Percentiles rank a stretch among this genome's conserved stretches.
phyloP scores from a whole-genome alignment of 2,888 invertebrate genomes.

The Frankliniella fusca region DNA sequence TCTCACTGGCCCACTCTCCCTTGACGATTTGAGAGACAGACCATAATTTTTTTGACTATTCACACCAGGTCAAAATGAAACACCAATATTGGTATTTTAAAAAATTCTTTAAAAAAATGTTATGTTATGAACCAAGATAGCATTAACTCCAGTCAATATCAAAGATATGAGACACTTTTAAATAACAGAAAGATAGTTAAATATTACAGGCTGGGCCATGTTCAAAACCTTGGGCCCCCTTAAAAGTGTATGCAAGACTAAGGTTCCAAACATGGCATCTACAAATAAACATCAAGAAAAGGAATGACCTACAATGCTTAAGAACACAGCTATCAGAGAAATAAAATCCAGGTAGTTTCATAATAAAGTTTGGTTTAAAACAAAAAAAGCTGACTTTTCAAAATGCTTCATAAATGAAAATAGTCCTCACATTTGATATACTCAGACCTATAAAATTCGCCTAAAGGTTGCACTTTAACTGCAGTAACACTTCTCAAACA shows the following conservation, averaged over 20 bases:
- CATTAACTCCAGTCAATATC: constrained; percentile 16
- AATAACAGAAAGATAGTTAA: constrained; percentile 18
- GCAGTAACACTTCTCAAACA: not conserved
- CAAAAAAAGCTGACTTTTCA: constrained; percentile 1
- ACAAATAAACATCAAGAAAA: constrained; percentile 11
- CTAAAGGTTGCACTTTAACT: not conserved
- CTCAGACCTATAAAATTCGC: constrained; percentile 15
- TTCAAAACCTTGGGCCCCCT: not conserved
- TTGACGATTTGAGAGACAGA: constrained; percentile 11
- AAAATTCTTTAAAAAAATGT: constrained; percentile 1
- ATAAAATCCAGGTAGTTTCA: not conserved
- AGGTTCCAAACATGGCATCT: constrained; percentile 11
- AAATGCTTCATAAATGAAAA: not conserved
- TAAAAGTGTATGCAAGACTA: not conserved
- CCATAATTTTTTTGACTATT: not conserved
- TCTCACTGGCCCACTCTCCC: constrained; percentile 8
- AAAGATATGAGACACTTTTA: constrained; percentile 12
- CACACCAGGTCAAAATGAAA: not conserved
- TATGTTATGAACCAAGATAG: not conserved
- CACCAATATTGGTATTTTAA: not conserved
- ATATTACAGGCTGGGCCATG: constrained; percentile 9
- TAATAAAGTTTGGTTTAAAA: not conserved
- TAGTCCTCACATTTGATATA: constrained; percentile 14
- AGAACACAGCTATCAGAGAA: constrained; percentile 24
- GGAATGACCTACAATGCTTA: constrained; percentile 13